These are phyloP conservation scores for Nibea albiflora DNA, from an alignment of 2,113 vertebrate species.

Conservation along the genomic window DNA sequence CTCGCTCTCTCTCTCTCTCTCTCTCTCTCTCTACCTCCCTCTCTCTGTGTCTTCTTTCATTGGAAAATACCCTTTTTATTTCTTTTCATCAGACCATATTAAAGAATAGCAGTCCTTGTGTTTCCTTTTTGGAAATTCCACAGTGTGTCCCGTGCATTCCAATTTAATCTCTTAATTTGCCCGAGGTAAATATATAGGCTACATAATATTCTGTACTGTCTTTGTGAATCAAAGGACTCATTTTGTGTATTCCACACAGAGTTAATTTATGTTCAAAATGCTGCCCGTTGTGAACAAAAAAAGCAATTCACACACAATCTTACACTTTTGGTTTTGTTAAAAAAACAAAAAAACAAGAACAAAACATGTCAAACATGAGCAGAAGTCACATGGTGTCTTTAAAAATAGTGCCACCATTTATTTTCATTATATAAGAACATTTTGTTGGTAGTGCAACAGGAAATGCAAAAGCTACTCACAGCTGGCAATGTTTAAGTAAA, in stretches of 20 bases:
- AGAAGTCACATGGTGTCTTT: background rate
- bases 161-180: no score
- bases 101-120: background rate
- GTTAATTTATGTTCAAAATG: background rate
- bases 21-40: background rate
- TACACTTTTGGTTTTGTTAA: background rate
- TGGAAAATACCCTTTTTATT: slow-evolving; percentile 11
- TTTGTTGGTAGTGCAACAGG: background rate
- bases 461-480: background rate
- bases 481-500: background rate
- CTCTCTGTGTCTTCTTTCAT: background rate
- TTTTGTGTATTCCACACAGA: background rate
- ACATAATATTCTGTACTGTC: background rate
- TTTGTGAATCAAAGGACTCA: background rate
- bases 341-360: no score
- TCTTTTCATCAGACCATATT: background rate
- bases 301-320: background rate
- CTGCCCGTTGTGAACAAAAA: background rate
- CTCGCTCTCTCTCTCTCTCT: background rate
- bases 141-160: no score
- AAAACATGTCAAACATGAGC: background rate
- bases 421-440: background rate
- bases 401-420: background rate
- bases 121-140: background rate
- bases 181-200: no score